A percentile compares a stretch with the other conserved stretches of the same genome.
These are phyloP conservation scores for Callocephalon fimbriatum DNA, from an alignment of 2,113 vertebrate species.

Conservation along the genomic window DNA sequence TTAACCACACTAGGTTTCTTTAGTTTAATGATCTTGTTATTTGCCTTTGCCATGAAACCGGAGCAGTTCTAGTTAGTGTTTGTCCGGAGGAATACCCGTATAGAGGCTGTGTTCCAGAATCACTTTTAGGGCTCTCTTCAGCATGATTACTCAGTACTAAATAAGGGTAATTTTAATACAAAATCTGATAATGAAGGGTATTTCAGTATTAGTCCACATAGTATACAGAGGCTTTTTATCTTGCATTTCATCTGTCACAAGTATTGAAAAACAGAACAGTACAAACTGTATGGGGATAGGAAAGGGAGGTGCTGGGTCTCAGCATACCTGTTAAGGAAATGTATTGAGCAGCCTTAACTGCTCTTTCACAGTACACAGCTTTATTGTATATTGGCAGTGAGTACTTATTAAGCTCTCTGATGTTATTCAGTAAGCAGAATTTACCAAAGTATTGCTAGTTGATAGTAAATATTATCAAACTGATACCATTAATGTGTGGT, in stretches of 20 bases:
- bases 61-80: background rate
- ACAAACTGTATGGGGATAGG: background rate
- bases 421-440: background rate
- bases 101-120: background rate
- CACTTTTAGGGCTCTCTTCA: background rate
- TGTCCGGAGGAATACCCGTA: background rate
- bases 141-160: background rate
- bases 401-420: background rate
- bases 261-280: background rate
- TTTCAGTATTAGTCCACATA: background rate
- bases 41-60: background rate
- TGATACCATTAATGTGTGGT: background rate
- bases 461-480: background rate
- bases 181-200: background rate
- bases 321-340: background rate
- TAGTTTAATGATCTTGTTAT: background rate
- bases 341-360: background rate
- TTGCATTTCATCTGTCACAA: background rate
- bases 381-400: background rate
- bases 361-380: background rate
- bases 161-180: background rate
- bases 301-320: background rate
- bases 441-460: background rate
- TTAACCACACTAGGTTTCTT: background rate
- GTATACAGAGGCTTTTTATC: background rate